Evolutionary conservation across 2,797 vertebrate species (phyloP), one percentile per base, ranked within the genome.

Genomic region (Spinus pinus): DNA sequence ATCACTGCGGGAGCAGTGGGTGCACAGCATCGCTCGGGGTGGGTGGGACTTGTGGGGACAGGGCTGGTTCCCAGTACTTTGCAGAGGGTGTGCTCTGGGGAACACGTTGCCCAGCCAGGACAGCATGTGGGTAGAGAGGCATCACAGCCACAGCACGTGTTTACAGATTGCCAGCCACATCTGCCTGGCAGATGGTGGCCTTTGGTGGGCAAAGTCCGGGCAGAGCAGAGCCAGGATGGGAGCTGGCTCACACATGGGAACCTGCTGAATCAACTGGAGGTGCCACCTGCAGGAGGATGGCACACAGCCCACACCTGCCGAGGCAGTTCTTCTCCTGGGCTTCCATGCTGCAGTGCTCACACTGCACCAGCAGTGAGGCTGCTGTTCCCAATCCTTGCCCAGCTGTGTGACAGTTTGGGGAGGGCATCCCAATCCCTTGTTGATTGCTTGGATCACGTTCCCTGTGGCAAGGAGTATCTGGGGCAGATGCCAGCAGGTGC

Each of bases 61-160:
- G 57, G 30, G n/a, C 28, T 57, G 37, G 39, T 66, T 64, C 46
- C 54, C 3, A 1, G 49, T 1, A 6, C 46, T 84, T 51, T 24
- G 23, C 42, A 22, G 46, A 69, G 27, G n/a, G 16, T 62, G n/a
- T 4, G 2, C 50, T 42, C 33, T 10, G 23, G 27, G 42, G n/a
- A 89, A 13, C 6, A 3, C 0, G 0, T 39, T 39, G 18, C 41
- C 53, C 35, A 10, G 37, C 42, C 2, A 6, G 24, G 13, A 14
- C 7, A 3, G 51, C 39, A 16, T 1, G 0, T 0, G 2, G 46
- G n/a, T 20, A 10, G 51, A 53, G 27, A 54, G 35, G 54, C 24
- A 16, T 69, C 47, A 25, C 35, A 84, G 35, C 27, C 33, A 12
- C 0, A 0, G 57, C n/a, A 11, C 1, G 0, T 53, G 42, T 88